Evolutionary conservation across 92 coral and sea anemone species (phyloP).

Genomic region (Epizoanthus ramosus): DNA sequence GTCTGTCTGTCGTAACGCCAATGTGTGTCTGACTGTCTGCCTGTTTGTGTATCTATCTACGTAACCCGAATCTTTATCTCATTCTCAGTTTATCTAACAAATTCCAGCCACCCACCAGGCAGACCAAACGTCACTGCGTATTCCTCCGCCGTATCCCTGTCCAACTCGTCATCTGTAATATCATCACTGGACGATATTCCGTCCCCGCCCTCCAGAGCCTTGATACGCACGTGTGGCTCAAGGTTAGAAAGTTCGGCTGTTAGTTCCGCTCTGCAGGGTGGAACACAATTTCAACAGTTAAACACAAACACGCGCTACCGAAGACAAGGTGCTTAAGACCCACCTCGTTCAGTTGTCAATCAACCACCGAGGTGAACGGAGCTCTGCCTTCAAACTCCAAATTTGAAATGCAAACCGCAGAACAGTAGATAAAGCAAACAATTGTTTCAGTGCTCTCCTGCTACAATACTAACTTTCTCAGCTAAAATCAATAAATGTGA

Average conservation of each 20-base stretch:
- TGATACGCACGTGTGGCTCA: constrained; percentile 73
- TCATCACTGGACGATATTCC: constrained; percentile 76
- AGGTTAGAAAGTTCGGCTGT: constrained; percentile 87
- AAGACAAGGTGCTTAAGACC: no score
- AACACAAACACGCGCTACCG: neutral
- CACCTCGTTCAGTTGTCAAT: no score
- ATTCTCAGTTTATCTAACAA: neutral
- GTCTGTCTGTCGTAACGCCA: no score
- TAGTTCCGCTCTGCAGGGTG: constrained; percentile 67
- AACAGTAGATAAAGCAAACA: no score
- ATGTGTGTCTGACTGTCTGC: no score
- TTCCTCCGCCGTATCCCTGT: constrained; percentile 66
- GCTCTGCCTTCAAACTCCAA: no score
- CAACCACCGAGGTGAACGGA: no score
- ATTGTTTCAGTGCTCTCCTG: no score
- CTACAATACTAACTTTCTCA: no score
- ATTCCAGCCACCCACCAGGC: constrained; percentile 53
- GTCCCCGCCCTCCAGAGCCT: constrained; percentile 71
- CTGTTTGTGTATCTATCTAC: no score
- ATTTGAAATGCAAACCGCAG: no score
- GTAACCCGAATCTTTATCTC: neutral
- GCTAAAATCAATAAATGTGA: no score
- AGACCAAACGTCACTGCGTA: constrained; percentile 82
- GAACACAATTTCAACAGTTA: neutral
- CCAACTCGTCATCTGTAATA: constrained; percentile 85